Percentiles rank a stretch among this genome's conserved stretches.
phyloP scores from a whole-genome alignment of 2,797 vertebrate species.

The Psittacula echo region DNA sequence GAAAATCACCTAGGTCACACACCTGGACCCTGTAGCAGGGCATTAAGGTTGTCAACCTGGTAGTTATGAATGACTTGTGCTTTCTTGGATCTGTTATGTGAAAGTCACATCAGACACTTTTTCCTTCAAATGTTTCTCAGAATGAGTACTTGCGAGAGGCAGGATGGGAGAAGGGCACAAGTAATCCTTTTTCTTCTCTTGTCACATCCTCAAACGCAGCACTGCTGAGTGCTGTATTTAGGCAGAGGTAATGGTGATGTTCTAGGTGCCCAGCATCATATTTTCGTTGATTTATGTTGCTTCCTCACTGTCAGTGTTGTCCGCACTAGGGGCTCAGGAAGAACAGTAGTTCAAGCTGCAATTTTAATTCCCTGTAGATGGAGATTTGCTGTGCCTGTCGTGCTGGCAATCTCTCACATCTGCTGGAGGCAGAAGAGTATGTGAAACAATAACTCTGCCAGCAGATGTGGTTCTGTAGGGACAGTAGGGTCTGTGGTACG shows the following conservation, averaged over 20 bases:
- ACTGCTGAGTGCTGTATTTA: background rate
- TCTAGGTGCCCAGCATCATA: background rate
- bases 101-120: background rate
- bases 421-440: slow-evolving; percentile 38
- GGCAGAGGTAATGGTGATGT: background rate
- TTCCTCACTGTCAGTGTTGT: background rate
- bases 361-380: slow-evolving; percentile 43
- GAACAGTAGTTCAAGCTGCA: background rate
- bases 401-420: slow-evolving; percentile 29
- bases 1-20: background rate
- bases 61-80: background rate
- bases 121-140: background rate
- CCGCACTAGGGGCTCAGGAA: background rate
- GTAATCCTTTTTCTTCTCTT: background rate
- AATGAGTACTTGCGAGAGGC: background rate
- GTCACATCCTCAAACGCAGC: background rate
- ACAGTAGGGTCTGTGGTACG: slow-evolving; percentile 70
- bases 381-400: slow-evolving; percentile 31
- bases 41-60: background rate
- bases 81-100: background rate
- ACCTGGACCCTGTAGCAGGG: background rate
- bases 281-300: background rate
- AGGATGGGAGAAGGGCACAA: background rate
- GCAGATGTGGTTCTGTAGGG: slow-evolving; percentile 66
- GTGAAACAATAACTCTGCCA: slow-evolving; percentile 31